Evolutionary conservation across 1,140 invertebrate species (phyloP).

Genomic region (Gryllus bimaculatus): DNA sequence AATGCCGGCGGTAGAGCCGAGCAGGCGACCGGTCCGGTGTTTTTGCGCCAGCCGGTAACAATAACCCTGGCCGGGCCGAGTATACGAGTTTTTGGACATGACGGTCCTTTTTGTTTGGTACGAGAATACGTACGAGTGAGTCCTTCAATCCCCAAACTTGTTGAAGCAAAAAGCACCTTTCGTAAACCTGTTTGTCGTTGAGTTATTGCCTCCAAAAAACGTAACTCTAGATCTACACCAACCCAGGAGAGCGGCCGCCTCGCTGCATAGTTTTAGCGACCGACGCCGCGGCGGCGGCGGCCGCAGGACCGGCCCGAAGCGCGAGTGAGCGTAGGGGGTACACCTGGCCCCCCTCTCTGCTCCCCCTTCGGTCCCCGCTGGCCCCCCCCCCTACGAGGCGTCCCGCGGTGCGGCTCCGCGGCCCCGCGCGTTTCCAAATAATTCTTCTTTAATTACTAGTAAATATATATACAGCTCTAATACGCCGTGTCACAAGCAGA

Average conservation of each 20-base stretch:
- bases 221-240: neutral
- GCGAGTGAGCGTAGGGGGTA: too few species aligned
- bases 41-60: neutral
- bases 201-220: constrained; percentile 1
- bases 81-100: neutral
- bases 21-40: neutral
- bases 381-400: neutral
- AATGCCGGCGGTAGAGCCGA: too few species aligned
- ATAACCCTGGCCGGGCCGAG: neutral
- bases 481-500: neutral
- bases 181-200: neutral
- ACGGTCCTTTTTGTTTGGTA: neutral
- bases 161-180: constrained; percentile 4
- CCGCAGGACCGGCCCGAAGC: too few species aligned
- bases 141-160: constrained; percentile 1
- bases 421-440: neutral
- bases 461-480: neutral
- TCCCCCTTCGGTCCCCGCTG: too few species aligned
- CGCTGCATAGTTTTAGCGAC: neutral
- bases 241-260: neutral
- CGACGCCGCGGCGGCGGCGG: too few species aligned
- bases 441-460: neutral
- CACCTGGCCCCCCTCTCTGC: too few species aligned
- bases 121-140: neutral
- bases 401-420: too few species aligned